Conservation (phyloP, 2,888 invertebrate genomes). For the Perdita meconis region DNA sequence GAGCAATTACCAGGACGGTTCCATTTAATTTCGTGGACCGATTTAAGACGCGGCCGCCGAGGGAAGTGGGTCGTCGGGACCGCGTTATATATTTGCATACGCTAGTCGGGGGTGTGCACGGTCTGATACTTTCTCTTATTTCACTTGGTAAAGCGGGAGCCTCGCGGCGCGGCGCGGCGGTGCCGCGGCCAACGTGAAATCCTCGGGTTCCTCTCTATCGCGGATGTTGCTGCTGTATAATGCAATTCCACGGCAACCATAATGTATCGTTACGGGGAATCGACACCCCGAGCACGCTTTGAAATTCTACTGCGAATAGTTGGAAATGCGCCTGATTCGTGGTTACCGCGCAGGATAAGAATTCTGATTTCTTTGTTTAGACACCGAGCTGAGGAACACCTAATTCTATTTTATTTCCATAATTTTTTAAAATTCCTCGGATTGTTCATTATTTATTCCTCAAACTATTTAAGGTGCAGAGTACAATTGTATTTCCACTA, state of each 20-base stretch:
- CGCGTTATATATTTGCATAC: constrained; percentile 42
- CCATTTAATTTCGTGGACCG: constrained; percentile 70
- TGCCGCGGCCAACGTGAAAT: too few relatives aligned
- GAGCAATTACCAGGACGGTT: constrained; percentile 72
- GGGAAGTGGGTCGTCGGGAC: constrained; percentile 59
- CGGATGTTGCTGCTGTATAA: constrained; percentile 45
- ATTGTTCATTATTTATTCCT: too few relatives aligned
- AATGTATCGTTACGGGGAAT: neutral
- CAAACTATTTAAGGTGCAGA: too few relatives aligned
- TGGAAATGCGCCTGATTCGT: neutral
- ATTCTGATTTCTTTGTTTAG: too few relatives aligned
- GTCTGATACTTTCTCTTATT: constrained; percentile 12
- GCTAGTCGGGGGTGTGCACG: neutral
- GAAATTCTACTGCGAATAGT: neutral
- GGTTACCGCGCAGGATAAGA: too few relatives aligned
- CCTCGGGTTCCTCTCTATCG: constrained; percentile 16
- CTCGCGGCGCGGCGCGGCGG: neutral
- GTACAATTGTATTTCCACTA: too few relatives aligned
- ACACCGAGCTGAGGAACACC: too few relatives aligned
- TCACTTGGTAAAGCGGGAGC: constrained; percentile 1
- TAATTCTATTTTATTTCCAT: too few relatives aligned
- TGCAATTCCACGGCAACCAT: constrained; percentile 13
- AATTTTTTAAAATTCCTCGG: too few relatives aligned
- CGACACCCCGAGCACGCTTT: too few relatives aligned
- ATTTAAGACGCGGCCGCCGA: constrained; percentile 51